Evolutionary conservation across 1,140 invertebrate genomes (phyloP), one percentile per base, ranked within the genome.

Genomic region (Polyergus mexicanus): DNA sequence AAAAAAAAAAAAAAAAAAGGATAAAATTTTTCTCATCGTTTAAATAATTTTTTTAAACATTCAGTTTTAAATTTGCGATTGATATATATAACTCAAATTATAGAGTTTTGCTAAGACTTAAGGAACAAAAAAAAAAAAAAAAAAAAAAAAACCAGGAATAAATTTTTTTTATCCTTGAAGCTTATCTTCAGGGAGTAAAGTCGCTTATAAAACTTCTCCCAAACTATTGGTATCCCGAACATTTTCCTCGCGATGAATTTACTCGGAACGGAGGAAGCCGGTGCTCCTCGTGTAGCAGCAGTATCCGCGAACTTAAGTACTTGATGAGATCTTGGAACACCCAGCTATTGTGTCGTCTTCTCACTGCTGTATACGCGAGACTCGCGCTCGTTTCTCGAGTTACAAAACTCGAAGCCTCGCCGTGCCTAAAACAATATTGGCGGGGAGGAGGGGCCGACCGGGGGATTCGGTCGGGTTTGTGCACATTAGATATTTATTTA

Each of bases 401-500:
- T 93, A 92, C 91, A 92, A 86, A 90, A 89, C 88, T 91, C 77
- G 66, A 54, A 47, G 22, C 74, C 65, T 35, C 47, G 83, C 86
- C 58, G 75, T 87, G 87, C 91, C 92, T 93, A 92, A 93, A 93
- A 93, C 91, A 93, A 93, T 92, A 93, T 93, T 92, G 81, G 87
- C 88, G 75, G 76, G 85, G 87, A 3, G 4, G 10, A 10, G 11
- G 44, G 10, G 11, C 22, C 51, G 58, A 58, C 54, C 69, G 44
- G 25, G 19, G 32, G 66, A 28, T 72, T 81, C 75, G 60, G 74
- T 74, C 77, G 58, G 75, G 77, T 58, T 81, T 84, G 75, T 80
- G 74, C 78, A 86, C 80, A 92, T 92, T 88, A 92, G 86, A 92
- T 93, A 93, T 93, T 93, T 93, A 93, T 93, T 93, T 89, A 93